phyloP scores from a whole-genome alignment of 2,113 vertebrate species.

The Raja brachyura region DNA sequence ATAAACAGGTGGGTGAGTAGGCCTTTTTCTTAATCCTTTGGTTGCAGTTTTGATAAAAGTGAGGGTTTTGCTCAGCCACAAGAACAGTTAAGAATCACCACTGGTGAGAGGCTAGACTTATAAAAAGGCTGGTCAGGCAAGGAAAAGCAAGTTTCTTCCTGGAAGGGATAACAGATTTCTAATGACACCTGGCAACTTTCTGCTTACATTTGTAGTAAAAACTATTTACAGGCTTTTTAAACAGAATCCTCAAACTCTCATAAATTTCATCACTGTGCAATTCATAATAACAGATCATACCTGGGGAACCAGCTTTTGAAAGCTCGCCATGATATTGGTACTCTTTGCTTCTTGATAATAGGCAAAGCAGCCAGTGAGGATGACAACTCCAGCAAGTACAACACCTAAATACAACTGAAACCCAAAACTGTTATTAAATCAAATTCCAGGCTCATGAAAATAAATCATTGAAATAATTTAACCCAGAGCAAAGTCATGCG shows the following conservation, averaged over 20 bases:
- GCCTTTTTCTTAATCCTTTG: not conserved
- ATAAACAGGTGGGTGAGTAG: not conserved
- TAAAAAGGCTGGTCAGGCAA: not conserved
- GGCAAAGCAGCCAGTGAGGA: constrained; percentile 67
- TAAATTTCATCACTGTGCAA: not conserved
- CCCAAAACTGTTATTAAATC: constrained; percentile 24
- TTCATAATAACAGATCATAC: constrained; percentile 46
- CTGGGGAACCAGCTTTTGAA: constrained; percentile 71
- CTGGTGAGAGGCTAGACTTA: not conserved
- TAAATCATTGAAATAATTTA: not conserved
- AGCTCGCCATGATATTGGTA: constrained; percentile 72
- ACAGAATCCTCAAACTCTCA: not conserved
- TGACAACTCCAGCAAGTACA: constrained; percentile 61
- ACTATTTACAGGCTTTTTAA: not conserved
- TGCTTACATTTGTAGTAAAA: not conserved
- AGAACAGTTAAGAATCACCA: not conserved
- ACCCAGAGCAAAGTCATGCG: no score
- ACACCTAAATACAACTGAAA: constrained; percentile 62
- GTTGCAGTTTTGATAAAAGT: not conserved
- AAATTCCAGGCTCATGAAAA: constrained; percentile 34
- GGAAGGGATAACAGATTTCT: not conserved
- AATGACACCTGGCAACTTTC: not conserved
- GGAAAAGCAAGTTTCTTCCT: not conserved
- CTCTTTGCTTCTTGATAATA: constrained; percentile 74
- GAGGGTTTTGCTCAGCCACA: not conserved